Evolutionary conservation across 2,113 vertebrate species (phyloP).

Genomic region (Circaetus gallicus): DNA sequence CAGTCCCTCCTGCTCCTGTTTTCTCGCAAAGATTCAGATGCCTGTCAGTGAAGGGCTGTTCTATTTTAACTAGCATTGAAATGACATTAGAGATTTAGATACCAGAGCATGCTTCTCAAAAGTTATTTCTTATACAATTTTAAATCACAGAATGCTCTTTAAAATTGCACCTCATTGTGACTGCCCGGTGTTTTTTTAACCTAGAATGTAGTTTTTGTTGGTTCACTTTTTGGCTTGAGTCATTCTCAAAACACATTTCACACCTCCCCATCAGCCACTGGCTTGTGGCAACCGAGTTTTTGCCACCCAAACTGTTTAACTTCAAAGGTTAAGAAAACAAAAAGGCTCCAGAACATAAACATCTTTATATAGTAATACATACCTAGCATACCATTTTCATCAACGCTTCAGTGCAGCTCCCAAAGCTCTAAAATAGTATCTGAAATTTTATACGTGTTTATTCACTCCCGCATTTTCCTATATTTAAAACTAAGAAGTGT

Average conservation of each 20-base stretch:
- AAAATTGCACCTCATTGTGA: neutral
- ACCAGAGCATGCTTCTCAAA: neutral
- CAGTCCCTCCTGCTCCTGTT: neutral
- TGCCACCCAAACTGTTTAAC: conserved; percentile 8
- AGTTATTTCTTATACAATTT: neutral
- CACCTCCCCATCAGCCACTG: neutral
- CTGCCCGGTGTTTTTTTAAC: neutral
- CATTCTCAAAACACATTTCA: conserved; percentile 26
- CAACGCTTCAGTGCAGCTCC: neutral
- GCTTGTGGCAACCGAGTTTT: neutral
- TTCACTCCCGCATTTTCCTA: neutral
- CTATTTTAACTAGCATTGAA: neutral
- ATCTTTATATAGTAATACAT: neutral
- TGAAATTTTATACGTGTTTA: neutral
- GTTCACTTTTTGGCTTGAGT: neutral
- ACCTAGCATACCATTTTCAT: neutral
- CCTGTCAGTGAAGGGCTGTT: neutral
- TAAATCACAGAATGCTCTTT: neutral
- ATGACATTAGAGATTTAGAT: neutral
- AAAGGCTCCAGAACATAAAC: neutral
- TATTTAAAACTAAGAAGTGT: neutral
- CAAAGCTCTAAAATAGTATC: neutral
- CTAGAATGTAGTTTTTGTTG: neutral
- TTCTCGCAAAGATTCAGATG: neutral
- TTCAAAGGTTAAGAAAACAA: conserved; percentile 18